Conservation (phyloP, 2,888 invertebrate species). For the Dynastes hyllus region DNA sequence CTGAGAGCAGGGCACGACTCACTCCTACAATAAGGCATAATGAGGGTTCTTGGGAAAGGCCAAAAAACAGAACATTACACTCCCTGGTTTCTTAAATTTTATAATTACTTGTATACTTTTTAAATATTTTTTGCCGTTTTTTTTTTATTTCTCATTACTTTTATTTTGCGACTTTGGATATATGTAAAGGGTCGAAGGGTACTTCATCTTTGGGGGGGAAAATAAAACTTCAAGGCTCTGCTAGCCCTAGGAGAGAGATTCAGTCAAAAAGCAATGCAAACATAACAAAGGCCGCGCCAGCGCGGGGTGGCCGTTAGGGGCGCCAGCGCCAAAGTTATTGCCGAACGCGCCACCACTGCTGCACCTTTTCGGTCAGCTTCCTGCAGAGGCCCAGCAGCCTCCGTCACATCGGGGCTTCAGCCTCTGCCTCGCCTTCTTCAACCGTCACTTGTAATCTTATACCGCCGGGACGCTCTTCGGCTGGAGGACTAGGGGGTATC, state of each 20-base stretch:
- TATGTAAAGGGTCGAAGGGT: conserved; percentile 10
- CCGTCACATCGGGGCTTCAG: conserved; percentile 91
- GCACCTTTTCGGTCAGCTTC: conserved; percentile 92
- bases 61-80: conserved; percentile 58
- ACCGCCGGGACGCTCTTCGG: conserved; percentile 73
- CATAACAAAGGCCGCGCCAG: conserved; percentile 69
- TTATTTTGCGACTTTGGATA: conserved; percentile 40
- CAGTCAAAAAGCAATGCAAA: conserved; percentile 68
- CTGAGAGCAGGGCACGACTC: conserved; percentile 65
- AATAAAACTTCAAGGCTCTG: conserved; percentile 55
- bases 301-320: conserved; percentile 65
- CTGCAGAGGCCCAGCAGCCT: conserved; percentile 92
- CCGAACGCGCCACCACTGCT: conserved; percentile 92
- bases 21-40: conserved; percentile 70
- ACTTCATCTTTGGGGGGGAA: conserved; percentile 57
- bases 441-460: conserved; percentile 85
- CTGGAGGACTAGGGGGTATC: conserved; percentile 95
- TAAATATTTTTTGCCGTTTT: conserved; percentile 50
- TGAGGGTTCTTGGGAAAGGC: conserved; percentile 66
- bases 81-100: conserved; percentile 50
- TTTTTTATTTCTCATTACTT: conserved; percentile 31
- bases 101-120: conserved; percentile 41
- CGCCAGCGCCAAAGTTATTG: conserved; percentile 70
- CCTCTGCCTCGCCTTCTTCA: conserved; percentile 84
- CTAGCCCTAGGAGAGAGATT: conserved; percentile 64